Evolutionary conservation across 2,797 vertebrate species (phyloP).

Genomic region (Gallinago stenura): DNA sequence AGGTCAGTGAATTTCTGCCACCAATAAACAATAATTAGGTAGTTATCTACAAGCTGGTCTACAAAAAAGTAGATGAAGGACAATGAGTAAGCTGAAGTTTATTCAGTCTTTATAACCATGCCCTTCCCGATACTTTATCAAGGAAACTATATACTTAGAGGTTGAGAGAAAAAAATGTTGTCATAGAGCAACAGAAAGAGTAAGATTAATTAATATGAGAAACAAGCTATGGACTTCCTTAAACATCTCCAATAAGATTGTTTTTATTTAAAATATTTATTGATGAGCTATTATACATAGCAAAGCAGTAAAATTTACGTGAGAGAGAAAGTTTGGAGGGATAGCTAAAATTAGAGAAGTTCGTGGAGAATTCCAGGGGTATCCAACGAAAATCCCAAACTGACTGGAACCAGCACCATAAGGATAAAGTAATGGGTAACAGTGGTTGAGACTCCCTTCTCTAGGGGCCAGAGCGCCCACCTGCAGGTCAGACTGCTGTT

Average conservation of each 20-base stretch:
- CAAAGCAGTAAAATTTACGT: background rate
- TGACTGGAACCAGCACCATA: background rate
- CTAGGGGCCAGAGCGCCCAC: background rate
- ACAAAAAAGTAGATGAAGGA: slow-evolving; percentile 13
- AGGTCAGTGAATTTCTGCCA: slow-evolving; percentile 22
- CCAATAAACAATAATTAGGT: slow-evolving; percentile 69
- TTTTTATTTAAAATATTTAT: background rate
- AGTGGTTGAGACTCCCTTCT: background rate
- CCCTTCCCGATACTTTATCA: slow-evolving; percentile 7
- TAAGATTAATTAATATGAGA: background rate
- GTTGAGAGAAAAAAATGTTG: background rate
- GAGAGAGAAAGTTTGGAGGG: background rate
- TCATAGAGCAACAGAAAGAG: background rate
- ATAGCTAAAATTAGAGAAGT: background rate
- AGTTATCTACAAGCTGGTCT: slow-evolving; percentile 37
- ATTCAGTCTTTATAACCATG: background rate
- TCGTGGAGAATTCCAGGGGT: background rate
- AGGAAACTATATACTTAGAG: background rate
- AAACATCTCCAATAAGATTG: background rate
- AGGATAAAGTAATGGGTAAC: background rate
- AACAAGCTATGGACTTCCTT: background rate
- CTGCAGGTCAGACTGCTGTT: background rate
- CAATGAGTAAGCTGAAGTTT: slow-evolving; percentile 27
- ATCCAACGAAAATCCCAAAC: background rate
- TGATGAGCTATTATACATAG: background rate